These are phyloP conservation scores for Sinella curviseta DNA, from an alignment of 1,140 invertebrate genomes.

Conservation along the genomic window DNA sequence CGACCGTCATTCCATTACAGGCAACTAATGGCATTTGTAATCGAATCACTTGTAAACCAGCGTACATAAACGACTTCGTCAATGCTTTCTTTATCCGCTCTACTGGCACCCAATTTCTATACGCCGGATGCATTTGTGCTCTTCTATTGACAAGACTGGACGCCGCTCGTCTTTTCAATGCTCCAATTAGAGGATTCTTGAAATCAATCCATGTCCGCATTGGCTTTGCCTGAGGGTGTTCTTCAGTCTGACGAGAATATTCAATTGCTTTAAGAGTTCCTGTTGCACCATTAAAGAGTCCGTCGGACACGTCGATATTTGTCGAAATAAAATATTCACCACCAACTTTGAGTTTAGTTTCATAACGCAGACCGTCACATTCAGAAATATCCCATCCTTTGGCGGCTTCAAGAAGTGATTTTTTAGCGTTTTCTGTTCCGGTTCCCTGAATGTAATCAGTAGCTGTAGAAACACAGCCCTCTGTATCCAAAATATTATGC, in stretches of 20 bases:
- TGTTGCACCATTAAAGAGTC: constrained; percentile 19
- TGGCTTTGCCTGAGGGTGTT: not conserved
- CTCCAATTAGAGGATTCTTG: not conserved
- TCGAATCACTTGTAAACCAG: not conserved
- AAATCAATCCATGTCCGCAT: not conserved
- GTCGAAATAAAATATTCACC: no score
- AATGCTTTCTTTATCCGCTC: not conserved
- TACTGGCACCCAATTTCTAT: not conserved
- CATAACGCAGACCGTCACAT: no score
- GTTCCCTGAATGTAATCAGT: no score
- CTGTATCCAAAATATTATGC: no score
- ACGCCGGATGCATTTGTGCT: not conserved
- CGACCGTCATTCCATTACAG: not conserved
- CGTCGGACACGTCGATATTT: constrained; percentile 15
- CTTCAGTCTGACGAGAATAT: no score
- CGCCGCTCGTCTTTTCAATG: not conserved
- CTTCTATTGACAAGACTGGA: not conserved
- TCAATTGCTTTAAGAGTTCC: constrained; percentile 15
- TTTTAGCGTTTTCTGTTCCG: no score
- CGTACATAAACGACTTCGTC: not conserved
- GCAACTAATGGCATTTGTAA: not conserved
- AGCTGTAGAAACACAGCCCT: no score
- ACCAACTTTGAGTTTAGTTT: no score
- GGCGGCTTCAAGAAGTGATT: no score
- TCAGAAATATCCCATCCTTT: no score